phyloP scores from a whole-genome alignment of 2,888 invertebrate genomes.

The Omphaloscelis lunosa region DNA sequence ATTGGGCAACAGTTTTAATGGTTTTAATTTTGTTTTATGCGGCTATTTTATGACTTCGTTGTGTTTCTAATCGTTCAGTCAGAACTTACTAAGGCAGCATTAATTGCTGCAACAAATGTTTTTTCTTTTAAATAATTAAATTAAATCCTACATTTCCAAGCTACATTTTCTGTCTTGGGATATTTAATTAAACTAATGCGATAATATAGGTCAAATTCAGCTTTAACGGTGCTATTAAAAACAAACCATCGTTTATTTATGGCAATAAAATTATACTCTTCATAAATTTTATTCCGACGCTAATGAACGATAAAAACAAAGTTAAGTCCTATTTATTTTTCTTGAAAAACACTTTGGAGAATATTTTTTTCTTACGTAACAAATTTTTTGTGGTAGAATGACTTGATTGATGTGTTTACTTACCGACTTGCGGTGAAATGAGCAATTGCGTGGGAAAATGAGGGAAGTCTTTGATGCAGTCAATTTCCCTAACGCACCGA shows the following conservation, averaged over 20 bases:
- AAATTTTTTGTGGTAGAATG: not conserved
- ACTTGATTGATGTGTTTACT: conserved; percentile 23
- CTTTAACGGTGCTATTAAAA: conserved; percentile 46
- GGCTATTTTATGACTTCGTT: not conserved
- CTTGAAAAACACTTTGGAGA: conserved; percentile 11
- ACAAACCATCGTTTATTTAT: conserved; percentile 41
- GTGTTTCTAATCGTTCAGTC: not conserved
- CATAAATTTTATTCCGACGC: conserved; percentile 49
- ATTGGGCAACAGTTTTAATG: not conserved
- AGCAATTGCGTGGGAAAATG: not conserved
- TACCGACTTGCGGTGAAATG: not conserved
- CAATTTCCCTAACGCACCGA: not conserved
- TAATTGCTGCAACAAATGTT: not conserved
- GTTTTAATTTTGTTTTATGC: not conserved
- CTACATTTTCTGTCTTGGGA: not conserved
- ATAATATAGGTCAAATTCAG: conserved; percentile 8
- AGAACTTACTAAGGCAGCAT: not conserved
- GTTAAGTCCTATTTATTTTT: conserved; percentile 27
- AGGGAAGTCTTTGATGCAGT: not conserved
- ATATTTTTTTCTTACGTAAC: conserved; percentile 18
- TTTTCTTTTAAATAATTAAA: not conserved
- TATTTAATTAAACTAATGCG: conserved; percentile 20
- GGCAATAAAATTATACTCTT: conserved; percentile 48
- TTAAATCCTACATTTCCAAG: not conserved
- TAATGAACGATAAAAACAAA: conserved; percentile 60